Evolutionary conservation across 2,888 invertebrate species (phyloP), one percentile per base, ranked within the genome.

Genomic region (Euplexia lucipara): DNA sequence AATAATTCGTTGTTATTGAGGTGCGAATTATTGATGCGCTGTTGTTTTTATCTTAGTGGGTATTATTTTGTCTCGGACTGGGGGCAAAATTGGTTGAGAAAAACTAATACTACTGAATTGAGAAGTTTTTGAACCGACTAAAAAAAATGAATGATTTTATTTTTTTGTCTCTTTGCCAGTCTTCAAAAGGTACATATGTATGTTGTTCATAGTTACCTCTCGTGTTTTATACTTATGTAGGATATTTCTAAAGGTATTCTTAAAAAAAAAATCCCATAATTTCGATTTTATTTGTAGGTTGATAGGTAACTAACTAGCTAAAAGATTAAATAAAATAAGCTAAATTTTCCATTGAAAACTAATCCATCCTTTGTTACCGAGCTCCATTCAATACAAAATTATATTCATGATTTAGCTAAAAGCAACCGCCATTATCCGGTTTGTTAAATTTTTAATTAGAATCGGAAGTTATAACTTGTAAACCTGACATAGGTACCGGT

Each of bases 391-490:
- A 79, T 79, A 78, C 77, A 79, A 83, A 82, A 86, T 86, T 80
- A 80, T 82, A 82, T 85, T 85, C 79, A 77, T 80, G 81, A 87
- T 88, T 87, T 82, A 76, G 82, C 82, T 83, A 79, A 81, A 79
- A 85, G 79, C 84, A 81, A 83, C 87, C 84, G 80, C 85, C 84
- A 88, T 91, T 88, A 90, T 88, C 88, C 88, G 86, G 87, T 88
- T 89, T 85, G 88, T 90, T 91, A 88, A 92, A 93, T 93, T 93
- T 94, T 95, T 93, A 93, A 93, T 94, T 93, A 91, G 88, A 88
- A 90, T 90, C 85, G 88, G 88, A 92, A 90, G 90, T 91, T 91
- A 87, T 89, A 89, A 88, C 90, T 90, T 92, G 89, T 92, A 90
- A 90, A 88, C 88, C 91, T 91, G 89, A 91, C 91, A 90, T 90